Base-by-base conservation (phyloP, 2,888 invertebrate species). In the Drosophila tanythrix region DNA sequence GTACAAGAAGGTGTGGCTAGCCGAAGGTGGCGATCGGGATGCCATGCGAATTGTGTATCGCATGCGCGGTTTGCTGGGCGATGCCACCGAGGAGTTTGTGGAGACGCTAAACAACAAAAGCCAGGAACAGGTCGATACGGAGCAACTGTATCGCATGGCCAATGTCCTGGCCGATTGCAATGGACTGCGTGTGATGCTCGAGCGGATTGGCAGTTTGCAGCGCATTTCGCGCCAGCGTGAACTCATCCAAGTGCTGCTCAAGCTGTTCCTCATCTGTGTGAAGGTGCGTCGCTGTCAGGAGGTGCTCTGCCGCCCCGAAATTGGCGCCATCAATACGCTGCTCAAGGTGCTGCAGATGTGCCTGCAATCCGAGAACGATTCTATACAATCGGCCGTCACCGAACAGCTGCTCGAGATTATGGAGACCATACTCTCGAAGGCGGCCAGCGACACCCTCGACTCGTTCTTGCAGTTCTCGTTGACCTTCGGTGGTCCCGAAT, bases 21-120 rank as follows among this genome's bases (percentile, higher is more conserved):
- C 96, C 5, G 97, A 97, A 84, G 97, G 97, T 27, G 97, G 97
- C 40, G 97, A 98, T 89, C 96, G 97, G 51, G 99, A 99, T 92
- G 97, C 99, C 0, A 99, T 99, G 99, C 95, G 98, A 15, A 97
- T 99, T 11, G 97, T 99, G 38, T 99, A 99, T 93, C 96, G 99
- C 55, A 99, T 99, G 99, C 95, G 99, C 68, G 99, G 99, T 0
- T 94, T 99, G 65, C 95, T 99, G 11, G 99, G 99, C 2, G 99
- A 99, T 93, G 99, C 99, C 0, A 99, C 99, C 0, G 99, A 99
- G 92, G 99, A 99, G 93, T 99, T 99, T 93, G 97, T 99, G 15
- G 99, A 99, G 94, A 97, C 97, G 1, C 94, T 99, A 40, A 97
- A 96, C 77, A 96, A 96, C 89, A 98, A 96, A 93, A 97, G 96